Evolutionary conservation across 1,140 invertebrate genomes (phyloP).

Genomic region (Drosophila parvula): DNA sequence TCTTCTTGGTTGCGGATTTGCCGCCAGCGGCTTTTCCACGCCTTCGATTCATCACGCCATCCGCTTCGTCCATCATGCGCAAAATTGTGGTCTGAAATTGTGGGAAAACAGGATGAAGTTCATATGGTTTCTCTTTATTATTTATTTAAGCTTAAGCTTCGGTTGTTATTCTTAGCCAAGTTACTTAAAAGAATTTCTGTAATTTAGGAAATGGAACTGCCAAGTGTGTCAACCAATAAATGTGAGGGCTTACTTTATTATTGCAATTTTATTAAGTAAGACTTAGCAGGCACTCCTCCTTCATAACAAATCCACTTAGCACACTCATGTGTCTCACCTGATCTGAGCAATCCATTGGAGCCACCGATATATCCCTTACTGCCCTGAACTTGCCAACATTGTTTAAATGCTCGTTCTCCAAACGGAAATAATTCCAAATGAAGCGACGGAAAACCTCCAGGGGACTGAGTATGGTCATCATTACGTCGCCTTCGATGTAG

Average conservation of each 20-base stretch:
- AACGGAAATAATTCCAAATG: slow-evolving; percentile 96
- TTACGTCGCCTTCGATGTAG: slow-evolving; percentile 89
- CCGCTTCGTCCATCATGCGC: slow-evolving; percentile 97
- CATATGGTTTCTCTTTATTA: not conserved
- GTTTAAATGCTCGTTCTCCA: slow-evolving; percentile 97
- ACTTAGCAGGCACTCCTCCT: not conserved
- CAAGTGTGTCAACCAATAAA: too few species aligned
- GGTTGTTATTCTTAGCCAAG: not conserved
- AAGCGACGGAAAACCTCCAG: slow-evolving; percentile 94
- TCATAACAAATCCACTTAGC: not conserved
- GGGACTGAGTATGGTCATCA: slow-evolving; percentile 91
- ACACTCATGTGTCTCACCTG: slow-evolving; percentile 82
- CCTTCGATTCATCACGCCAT: slow-evolving; percentile 90
- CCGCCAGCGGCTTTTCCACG: slow-evolving; percentile 69
- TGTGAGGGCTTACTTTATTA: too few species aligned
- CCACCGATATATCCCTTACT: slow-evolving; percentile 94
- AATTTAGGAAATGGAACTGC: too few species aligned
- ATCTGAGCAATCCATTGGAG: slow-evolving; percentile 91
- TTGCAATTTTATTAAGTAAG: too few species aligned
- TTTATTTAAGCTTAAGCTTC: slow-evolving; percentile 10
- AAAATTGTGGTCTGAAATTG: slow-evolving; percentile 88
- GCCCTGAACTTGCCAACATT: slow-evolving; percentile 97
- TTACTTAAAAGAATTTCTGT: not conserved
- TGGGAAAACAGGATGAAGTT: not conserved
- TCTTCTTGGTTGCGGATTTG: slow-evolving; percentile 63